A percentile compares a stretch with the other conserved stretches of the same genome.
Evolutionary conservation across 2,797 vertebrate species (phyloP).

Genomic region (Lagocephalus sceleratus): DNA sequence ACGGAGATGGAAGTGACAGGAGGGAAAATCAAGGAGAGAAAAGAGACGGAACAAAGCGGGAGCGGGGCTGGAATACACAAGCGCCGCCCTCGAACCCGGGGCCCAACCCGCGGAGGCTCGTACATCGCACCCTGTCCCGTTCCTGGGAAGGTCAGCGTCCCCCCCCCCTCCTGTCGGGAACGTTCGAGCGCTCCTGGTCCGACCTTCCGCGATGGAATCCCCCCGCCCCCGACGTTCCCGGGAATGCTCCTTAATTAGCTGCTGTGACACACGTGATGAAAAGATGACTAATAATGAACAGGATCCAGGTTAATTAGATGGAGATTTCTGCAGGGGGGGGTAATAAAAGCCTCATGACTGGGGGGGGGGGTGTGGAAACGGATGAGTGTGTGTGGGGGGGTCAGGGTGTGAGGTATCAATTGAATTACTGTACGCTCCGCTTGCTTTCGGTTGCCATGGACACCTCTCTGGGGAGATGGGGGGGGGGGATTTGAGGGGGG

Average conservation of each 20-base stretch:
- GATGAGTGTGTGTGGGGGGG: slow-evolving; percentile 29
- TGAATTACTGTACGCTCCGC: slow-evolving; percentile 77
- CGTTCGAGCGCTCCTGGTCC: no score
- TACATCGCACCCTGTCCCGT: no score
- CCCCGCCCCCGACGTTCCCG: no score
- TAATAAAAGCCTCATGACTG: slow-evolving; percentile 5
- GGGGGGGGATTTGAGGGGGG: slow-evolving; percentile 68
- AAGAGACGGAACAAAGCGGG: background rate
- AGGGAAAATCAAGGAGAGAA: slow-evolving; percentile 9
- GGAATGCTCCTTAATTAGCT: no score
- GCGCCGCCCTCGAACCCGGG: no score
- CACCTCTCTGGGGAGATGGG: slow-evolving; percentile 49
- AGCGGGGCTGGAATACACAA: no score
- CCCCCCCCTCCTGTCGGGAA: no score
- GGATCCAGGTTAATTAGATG: background rate
- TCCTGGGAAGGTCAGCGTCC: no score
- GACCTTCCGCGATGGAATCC: no score
- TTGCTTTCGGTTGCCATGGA: slow-evolving; percentile 79
- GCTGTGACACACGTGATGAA: no score
- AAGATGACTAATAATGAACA: background rate
- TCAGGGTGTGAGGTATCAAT: slow-evolving; percentile 71
- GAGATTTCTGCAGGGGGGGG: background rate
- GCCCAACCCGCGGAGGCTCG: no score
- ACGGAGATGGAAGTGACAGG: slow-evolving; percentile 6
- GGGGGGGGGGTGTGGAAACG: slow-evolving; percentile 4